Evolutionary conservation across 2,113 vertebrate genomes (phyloP).

Genomic region (Cochlearius cochlearius): DNA sequence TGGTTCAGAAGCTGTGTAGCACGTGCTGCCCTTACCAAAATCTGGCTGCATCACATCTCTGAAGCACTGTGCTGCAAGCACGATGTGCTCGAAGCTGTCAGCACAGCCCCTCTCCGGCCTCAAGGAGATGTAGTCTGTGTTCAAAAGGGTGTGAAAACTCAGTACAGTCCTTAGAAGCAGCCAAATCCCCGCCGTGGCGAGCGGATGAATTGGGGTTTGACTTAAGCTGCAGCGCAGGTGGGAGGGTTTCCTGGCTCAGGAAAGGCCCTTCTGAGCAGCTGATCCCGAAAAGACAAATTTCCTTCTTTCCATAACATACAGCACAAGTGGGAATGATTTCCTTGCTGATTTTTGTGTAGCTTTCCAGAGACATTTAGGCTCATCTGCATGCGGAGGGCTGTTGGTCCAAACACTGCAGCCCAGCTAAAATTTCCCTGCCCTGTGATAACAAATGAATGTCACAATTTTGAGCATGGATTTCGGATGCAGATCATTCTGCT

Average conservation of each 20-base stretch:
- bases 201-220: not conserved
- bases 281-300: not conserved
- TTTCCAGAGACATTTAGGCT: not conserved
- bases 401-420: not conserved
- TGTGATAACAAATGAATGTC: not conserved
- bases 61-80: not conserved
- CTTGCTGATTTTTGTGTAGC: not conserved
- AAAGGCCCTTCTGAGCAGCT: not conserved
- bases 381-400: accelerated
- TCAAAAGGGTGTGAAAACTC: not conserved
- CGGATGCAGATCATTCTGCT: not conserved
- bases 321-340: not conserved
- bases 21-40: not conserved
- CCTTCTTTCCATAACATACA: not conserved
- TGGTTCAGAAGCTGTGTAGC: not conserved
- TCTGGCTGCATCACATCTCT: not conserved
- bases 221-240: not conserved
- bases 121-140: not conserved
- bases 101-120: too few species aligned
- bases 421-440: not conserved
- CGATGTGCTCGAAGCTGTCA: not conserved
- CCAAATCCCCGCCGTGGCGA: accelerated
- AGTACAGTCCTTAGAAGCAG: not conserved
- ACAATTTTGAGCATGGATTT: not conserved
- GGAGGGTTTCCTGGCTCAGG: not conserved